These are phyloP conservation scores for Lamprotornis superbus DNA, from an alignment of 2,113 vertebrate genomes.

Conservation along the genomic window DNA sequence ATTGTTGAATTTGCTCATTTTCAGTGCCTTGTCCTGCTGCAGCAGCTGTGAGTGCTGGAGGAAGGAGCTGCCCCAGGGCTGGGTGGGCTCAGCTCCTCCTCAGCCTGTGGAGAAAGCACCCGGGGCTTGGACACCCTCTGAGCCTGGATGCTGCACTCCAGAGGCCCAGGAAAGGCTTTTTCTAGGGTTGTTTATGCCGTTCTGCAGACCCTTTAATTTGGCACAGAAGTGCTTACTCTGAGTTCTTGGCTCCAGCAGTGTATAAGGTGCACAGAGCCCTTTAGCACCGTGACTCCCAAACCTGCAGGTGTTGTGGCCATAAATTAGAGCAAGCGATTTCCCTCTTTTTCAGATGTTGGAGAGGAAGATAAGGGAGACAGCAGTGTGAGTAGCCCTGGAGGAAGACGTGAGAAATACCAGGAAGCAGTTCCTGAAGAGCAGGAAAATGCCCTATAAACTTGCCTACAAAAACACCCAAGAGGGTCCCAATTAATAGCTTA, in stretches of 20 bases:
- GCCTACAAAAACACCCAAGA: not conserved
- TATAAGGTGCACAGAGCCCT: not conserved
- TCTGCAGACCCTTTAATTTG: not conserved
- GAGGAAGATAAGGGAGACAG: not conserved
- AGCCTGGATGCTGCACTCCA: not conserved
- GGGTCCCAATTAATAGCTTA: not conserved
- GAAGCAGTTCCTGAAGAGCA: not conserved
- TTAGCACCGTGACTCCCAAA: not conserved
- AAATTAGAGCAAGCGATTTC: not conserved
- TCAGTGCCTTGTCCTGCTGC: not conserved
- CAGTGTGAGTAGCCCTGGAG: not conserved
- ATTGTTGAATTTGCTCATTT: not conserved
- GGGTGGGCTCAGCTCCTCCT: not conserved
- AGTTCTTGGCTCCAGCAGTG: not conserved
- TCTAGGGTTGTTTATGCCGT: not conserved
- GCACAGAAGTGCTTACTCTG: accelerated
- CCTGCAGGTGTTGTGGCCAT: not conserved
- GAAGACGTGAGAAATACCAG: not conserved
- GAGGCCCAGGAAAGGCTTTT: not conserved
- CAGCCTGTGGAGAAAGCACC: not conserved
- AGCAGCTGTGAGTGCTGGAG: not conserved
- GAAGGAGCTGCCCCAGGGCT: not conserved
- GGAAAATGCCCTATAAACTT: not conserved
- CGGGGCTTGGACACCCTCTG: not conserved
- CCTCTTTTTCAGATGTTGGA: not conserved